Evolutionary conservation across 2,888 invertebrate genomes (phyloP).

Genomic region (Eurytoma californica): DNA sequence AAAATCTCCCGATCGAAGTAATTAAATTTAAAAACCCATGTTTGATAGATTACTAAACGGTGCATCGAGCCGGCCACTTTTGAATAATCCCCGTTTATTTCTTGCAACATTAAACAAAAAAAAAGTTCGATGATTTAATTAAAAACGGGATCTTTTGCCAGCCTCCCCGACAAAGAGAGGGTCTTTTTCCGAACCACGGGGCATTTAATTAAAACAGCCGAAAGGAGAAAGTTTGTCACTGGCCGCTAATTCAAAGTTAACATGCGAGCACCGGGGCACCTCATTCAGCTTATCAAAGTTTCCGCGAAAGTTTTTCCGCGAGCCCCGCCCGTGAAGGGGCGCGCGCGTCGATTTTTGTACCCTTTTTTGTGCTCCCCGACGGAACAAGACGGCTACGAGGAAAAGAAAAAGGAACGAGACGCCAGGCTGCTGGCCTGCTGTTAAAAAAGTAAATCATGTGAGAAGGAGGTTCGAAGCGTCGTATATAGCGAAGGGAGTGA

Average conservation of each 20-base stretch:
- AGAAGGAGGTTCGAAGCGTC: background rate
- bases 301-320: constrained; percentile 21
- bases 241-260: constrained; percentile 36
- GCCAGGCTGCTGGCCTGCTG: background rate
- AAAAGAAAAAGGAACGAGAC: background rate
- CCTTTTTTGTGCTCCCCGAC: background rate
- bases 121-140: no score
- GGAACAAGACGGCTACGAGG: background rate
- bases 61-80: no score
- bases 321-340: background rate
- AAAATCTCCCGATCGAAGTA: no score
- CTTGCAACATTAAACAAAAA: no score
- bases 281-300: constrained; percentile 8
- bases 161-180: no score
- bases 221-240: constrained; percentile 40
- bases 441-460: background rate
- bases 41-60: no score
- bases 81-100: no score
- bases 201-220: constrained; percentile 41
- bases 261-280: background rate
- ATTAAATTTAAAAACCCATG: no score
- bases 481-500: background rate
- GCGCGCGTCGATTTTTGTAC: constrained; percentile 8
- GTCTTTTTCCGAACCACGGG: background rate
- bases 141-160: background rate